These are phyloP conservation scores for Scalopus aquaticus DNA, from an alignment of 2,113 vertebrate species.

Conservation along the genomic window DNA sequence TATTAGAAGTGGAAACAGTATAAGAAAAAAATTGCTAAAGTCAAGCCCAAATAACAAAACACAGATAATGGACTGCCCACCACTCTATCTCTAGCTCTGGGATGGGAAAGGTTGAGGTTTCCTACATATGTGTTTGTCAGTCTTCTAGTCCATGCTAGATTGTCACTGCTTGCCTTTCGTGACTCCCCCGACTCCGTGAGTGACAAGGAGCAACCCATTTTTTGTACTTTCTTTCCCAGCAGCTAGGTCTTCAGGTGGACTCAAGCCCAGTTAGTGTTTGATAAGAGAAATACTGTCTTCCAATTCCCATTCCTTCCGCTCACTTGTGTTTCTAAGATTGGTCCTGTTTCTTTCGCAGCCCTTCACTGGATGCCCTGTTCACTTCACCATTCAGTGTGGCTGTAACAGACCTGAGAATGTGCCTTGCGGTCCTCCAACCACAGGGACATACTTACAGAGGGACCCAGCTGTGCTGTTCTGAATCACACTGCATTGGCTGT, in stretches of 20 bases:
- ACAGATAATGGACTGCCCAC: not conserved
- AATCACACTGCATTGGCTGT: not conserved
- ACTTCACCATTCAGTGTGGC: not conserved
- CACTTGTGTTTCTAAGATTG: not conserved
- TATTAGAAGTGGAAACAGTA: not conserved
- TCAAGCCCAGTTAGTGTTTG: not conserved
- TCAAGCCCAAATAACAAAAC: not conserved
- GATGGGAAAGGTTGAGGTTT: not conserved
- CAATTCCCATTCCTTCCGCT: not conserved
- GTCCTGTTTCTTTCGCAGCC: not conserved
- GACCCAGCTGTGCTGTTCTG: not conserved
- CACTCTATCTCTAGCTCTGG: not conserved
- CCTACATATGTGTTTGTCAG: not conserved
- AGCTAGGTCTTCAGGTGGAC: not conserved
- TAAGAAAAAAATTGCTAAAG: constrained; percentile 33
- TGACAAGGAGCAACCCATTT: fast-evolving
- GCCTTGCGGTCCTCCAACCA: not conserved
- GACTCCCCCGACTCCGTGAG: too few species aligned
- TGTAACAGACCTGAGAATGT: not conserved
- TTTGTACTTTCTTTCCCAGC: not conserved
- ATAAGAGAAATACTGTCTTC: not conserved
- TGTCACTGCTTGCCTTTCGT: not conserved
- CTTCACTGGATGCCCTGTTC: not conserved
- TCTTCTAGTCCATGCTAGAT: not conserved
- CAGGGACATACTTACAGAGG: not conserved